Base-by-base conservation (phyloP, 2,113 vertebrate species). In the Grallaria varia region DNA sequence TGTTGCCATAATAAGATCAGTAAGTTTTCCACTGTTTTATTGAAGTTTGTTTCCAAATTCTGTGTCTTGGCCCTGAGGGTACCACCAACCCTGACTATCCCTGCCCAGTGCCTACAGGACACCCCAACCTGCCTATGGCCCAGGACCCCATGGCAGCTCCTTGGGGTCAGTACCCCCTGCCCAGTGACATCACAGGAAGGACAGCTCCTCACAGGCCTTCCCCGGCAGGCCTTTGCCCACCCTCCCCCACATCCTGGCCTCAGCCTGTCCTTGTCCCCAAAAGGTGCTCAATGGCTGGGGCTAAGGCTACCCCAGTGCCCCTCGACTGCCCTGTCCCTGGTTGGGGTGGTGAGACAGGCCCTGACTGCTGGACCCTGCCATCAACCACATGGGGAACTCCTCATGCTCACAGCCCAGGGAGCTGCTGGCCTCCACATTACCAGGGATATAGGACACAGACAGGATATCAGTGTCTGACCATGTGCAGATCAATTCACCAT, bases 141-240 rank as follows among this genome's bases (percentile, higher is more conserved):
- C 13, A 10, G 28, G 25, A 66, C 4, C 5, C 49, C 9, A 8
- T 10, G 21, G 45, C 30, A 14, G 9, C 12, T 42, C 24, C 11
- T 17, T 1, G 2, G 6, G 15, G 24, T 37, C 33, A 16, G 22
- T 37, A 89, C 31, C 12, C 27, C 14, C 27, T 35, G 27, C 12
- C 24, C 45, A 49, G 5, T 2, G 2, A 37, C 2, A 9, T 5
- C 25, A 23, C 14, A 80, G 17, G 22, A n/a, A 18, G 24, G 10
- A 9, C 2, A 45, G 14, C 10, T 55, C 20, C 35, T 5, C 24
- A n/a, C 15, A 15, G 33, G 4, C 23, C 15, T 63, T 8, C 8
- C 8, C 11, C 28, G 24, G 37, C 31, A 0, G 0, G 18, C 8
- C 25, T 18, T 4, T 9, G n/a, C 7, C 1, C 6, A 11, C 9